These are phyloP conservation scores for Drosophila baimaii DNA, from an alignment of 1,140 invertebrate genomes.

Conservation along the genomic window DNA sequence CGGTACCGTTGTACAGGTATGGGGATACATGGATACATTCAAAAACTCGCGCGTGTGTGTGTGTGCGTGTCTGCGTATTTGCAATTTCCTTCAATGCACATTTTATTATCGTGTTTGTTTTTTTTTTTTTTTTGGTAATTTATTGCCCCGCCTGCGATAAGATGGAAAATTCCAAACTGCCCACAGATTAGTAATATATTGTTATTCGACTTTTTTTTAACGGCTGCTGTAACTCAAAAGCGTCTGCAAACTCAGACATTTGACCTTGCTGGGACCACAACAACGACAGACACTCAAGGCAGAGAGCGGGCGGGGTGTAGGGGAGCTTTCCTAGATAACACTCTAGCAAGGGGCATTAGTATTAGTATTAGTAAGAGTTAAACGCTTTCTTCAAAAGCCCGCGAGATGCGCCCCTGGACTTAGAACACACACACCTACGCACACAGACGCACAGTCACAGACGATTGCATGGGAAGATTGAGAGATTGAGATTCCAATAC, in stretches of 20 bases:
- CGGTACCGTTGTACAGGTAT: constrained; percentile 48
- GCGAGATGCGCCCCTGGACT: constrained; percentile 2
- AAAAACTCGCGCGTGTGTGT: constrained; percentile 16
- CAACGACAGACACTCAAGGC: constrained; percentile 12
- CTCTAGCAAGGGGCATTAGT: background rate
- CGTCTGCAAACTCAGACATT: constrained; percentile 46
- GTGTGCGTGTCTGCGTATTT: constrained; percentile 19
- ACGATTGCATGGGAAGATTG: constrained; percentile 33
- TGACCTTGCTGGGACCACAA: constrained; percentile 39
- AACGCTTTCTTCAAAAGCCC: background rate
- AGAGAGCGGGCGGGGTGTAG: background rate
- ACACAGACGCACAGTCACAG: constrained; percentile 16
- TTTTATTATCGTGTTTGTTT: constrained; percentile 12
- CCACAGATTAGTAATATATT: constrained; percentile 32
- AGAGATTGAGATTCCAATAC: constrained; percentile 5
- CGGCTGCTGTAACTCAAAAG: constrained; percentile 39
- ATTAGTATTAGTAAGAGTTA: background rate
- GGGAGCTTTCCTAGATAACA: background rate
- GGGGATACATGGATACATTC: constrained; percentile 45
- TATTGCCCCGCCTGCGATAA: constrained; percentile 30
- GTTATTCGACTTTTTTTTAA: constrained; percentile 4
- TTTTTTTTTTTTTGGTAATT: constrained; percentile 23
- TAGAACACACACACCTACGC: constrained; percentile 23
- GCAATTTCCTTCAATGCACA: constrained; percentile 40
- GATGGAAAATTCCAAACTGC: constrained; percentile 43